Evolutionary conservation across 2,888 invertebrate genomes (phyloP).

Genomic region (Sesia apiformis): DNA sequence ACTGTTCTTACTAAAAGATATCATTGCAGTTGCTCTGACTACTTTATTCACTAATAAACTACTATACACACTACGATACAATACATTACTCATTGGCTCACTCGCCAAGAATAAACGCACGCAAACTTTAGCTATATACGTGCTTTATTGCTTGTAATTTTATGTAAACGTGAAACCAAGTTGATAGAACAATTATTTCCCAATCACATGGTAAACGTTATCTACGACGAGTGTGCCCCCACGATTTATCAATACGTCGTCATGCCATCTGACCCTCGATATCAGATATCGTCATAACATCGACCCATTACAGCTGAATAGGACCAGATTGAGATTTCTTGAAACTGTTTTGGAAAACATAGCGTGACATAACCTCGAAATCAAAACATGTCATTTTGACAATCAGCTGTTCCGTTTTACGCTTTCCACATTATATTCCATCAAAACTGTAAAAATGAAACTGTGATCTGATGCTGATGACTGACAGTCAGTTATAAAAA

Average conservation of each 20-base stretch:
- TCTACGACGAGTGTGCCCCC: slow-evolving; percentile 2
- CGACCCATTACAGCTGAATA: slow-evolving; percentile 15
- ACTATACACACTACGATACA: slow-evolving; percentile 12
- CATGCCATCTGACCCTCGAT: slow-evolving; percentile 49
- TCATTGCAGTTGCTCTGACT: slow-evolving; percentile 22
- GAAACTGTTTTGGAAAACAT: background rate
- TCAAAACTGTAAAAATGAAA: background rate
- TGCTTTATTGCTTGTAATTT: too few species aligned
- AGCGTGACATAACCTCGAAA: background rate
- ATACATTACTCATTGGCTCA: background rate
- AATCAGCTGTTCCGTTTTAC: background rate
- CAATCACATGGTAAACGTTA: too few species aligned
- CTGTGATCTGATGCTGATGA: background rate
- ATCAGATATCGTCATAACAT: slow-evolving; percentile 25
- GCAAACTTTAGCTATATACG: background rate
- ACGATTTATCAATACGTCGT: slow-evolving; percentile 31
- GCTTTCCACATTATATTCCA: background rate
- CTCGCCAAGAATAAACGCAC: background rate
- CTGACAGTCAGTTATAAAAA: background rate
- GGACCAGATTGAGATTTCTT: slow-evolving; percentile 5
- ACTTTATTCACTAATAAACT: slow-evolving; percentile 30
- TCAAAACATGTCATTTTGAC: background rate
- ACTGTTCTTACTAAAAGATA: slow-evolving; percentile 38
- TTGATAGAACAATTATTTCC: too few species aligned
- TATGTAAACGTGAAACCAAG: too few species aligned